Base-by-base conservation (phyloP, 2,113 vertebrate species). In the Muscicapa adusta region DNA sequence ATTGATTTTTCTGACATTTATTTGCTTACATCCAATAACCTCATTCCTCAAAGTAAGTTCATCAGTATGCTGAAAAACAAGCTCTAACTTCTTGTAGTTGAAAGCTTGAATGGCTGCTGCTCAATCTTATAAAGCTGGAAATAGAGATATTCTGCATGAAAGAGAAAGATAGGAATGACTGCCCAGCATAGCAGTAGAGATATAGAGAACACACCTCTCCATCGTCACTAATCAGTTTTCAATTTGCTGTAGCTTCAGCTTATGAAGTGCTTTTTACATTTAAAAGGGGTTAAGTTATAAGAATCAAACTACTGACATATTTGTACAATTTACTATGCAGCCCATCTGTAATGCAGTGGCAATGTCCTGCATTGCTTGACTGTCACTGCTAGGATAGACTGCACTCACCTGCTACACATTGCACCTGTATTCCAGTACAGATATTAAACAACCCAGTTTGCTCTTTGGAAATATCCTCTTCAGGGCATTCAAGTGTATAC, bases 1-100 rank as follows among this genome's bases (percentile, higher is more conserved):
- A 97, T 92, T 85, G 86, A 96, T 95, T 96, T 95, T 91, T 93
- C 65, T 94, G 68, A 92, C 94, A 88, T 96, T 96, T 95, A 91
- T 92, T 97, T 96, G 68, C 85, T 40, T 77, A 71, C 85, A 86
- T 92, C 72, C 48, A 96, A 92, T 91, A 91, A 91, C 26, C 33
- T 71, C 68, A 43, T 82, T 74, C 45, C 96, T 96, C 86, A 42
- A 93, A 92, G 87, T 33, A 62, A 95, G 66, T 73, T 94, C 68
- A 96, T 93, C 93, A 65, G 56, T 58, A 47, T 77, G 72, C 54
- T 81, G 66, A 74, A 92, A 96, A 94, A 82, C 43, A 74, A 77
- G 28, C 18, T 45, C 70, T 76, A 65, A 73, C 42, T 97, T 85
- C 47, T 75, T 33, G 47, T 84, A 53, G 78, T 62, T 87, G 62